A percentile compares a stretch with the other conserved stretches of the same genome.
These are phyloP conservation scores for Zophobas atratus DNA, from an alignment of 1,140 invertebrate species.

Conservation along the genomic window DNA sequence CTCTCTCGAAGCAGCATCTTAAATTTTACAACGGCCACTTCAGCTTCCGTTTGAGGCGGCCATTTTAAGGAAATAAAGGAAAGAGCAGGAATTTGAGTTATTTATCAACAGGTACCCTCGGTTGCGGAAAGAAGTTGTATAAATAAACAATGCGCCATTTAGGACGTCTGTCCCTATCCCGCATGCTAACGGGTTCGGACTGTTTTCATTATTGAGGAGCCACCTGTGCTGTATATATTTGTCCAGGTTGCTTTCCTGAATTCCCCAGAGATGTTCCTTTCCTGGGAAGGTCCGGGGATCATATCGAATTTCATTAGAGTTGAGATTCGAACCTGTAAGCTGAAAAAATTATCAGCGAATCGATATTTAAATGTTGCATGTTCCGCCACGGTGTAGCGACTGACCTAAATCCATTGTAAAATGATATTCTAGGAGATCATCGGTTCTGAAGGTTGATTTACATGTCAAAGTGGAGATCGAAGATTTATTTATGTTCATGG, in stretches of 20 bases:
- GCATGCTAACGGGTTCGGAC: slow-evolving; percentile 9
- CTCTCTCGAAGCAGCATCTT: background rate
- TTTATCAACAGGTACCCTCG: slow-evolving; percentile 31
- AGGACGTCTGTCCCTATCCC: slow-evolving; percentile 19
- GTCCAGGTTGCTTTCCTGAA: background rate
- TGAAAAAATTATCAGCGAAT: slow-evolving; percentile 11
- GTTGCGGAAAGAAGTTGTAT: slow-evolving; percentile 32
- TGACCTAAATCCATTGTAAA: slow-evolving; percentile 18
- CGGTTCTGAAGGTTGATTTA: slow-evolving; percentile 16
- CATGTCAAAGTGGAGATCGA: slow-evolving; percentile 9
- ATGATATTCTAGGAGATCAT: slow-evolving; percentile 22
- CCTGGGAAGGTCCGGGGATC: slow-evolving; percentile 1
- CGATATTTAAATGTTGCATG: slow-evolving; percentile 32
- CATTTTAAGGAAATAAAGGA: slow-evolving; percentile 2
- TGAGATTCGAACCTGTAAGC: background rate
- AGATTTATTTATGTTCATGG: background rate
- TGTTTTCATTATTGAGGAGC: slow-evolving; percentile 41
- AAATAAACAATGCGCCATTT: slow-evolving; percentile 43
- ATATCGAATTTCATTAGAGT: slow-evolving; percentile 22
- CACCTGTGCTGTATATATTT: slow-evolving; percentile 41
- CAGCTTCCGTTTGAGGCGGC: background rate
- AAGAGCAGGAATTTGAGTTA: slow-evolving; percentile 12
- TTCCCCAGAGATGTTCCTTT: background rate
- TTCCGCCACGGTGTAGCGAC: background rate
- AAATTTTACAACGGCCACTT: slow-evolving; percentile 2